Conservation (phyloP, 2,113 vertebrate species). For the Hepsetus odoe region DNA sequence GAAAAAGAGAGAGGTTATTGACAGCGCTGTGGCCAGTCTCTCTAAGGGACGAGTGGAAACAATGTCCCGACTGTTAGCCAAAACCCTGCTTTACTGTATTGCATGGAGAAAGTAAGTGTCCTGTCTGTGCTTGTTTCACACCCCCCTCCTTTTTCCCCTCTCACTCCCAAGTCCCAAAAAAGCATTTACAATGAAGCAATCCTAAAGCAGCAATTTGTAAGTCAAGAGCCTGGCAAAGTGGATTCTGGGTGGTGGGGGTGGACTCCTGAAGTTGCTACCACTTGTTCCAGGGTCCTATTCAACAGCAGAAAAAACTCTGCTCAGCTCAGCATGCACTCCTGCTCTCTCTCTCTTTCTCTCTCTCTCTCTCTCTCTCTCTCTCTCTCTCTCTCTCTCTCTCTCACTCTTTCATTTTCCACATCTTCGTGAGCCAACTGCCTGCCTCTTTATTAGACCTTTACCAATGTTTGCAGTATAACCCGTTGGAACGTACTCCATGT, state of each 20-base stretch:
- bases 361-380: constrained; percentile 1
- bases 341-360: constrained; percentile 32
- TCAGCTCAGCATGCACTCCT: constrained; percentile 55
- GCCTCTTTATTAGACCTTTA: constrained; percentile 27
- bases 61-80: constrained; percentile 82
- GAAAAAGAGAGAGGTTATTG: constrained; percentile 70
- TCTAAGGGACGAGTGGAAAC: constrained; percentile 82
- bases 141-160: constrained; percentile 43
- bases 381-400: constrained; percentile 14
- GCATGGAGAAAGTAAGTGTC: constrained; percentile 79
- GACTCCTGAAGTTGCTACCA: constrained; percentile 58
- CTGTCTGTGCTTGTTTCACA: constrained; percentile 66
- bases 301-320: constrained; percentile 57
- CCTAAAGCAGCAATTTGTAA: constrained; percentile 78
- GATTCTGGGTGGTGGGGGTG: constrained; percentile 55
- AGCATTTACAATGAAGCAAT: constrained; percentile 70
- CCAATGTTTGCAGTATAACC: constrained; percentile 27
- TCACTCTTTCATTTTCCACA: constrained; percentile 10
- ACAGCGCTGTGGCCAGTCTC: constrained; percentile 68
- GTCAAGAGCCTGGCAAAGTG: constrained; percentile 72
- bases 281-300: constrained; percentile 58
- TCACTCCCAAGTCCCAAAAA: constrained; percentile 54
- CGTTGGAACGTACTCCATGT: constrained; percentile 9
- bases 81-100: constrained; percentile 73
- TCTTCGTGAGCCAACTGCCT: constrained; percentile 27